Evolutionary conservation across 1,140 invertebrate species (phyloP).

Genomic region (Drosophila paulistorum): DNA sequence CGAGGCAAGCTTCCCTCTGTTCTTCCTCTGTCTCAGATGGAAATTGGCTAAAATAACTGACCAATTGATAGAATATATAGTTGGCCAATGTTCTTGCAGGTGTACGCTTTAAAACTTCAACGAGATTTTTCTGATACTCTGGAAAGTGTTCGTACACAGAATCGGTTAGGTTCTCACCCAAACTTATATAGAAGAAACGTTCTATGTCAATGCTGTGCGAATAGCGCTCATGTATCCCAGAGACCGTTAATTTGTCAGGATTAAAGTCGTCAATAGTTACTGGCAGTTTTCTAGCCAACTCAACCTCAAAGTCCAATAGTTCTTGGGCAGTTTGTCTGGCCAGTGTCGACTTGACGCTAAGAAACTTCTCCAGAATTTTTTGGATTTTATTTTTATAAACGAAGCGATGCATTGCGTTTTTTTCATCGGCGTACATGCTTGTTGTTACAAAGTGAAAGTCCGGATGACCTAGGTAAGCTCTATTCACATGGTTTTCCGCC

Average conservation of each 20-base stretch:
- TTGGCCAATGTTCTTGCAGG: slow-evolving; percentile 60
- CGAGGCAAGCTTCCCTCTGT: slow-evolving; percentile 37
- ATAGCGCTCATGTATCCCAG: slow-evolving; percentile 48
- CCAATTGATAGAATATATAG: slow-evolving; percentile 61
- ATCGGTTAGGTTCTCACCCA: slow-evolving; percentile 39
- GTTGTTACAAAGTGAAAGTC: slow-evolving; percentile 32
- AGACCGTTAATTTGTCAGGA: slow-evolving; percentile 34
- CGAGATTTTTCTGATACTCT: slow-evolving; percentile 54
- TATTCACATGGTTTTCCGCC: slow-evolving; percentile 51
- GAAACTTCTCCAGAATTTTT: slow-evolving; percentile 23
- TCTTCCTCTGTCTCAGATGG: slow-evolving; percentile 10
- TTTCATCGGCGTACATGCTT: slow-evolving; percentile 54
- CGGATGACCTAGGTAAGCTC: slow-evolving; percentile 51
- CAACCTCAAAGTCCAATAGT: slow-evolving; percentile 64
- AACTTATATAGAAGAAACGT: slow-evolving; percentile 35
- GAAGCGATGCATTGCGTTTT: slow-evolving; percentile 34
- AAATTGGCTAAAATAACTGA: slow-evolving; percentile 44
- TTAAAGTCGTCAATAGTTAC: slow-evolving; percentile 2
- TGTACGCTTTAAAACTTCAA: slow-evolving; percentile 43
- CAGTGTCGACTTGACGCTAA: slow-evolving; percentile 37
- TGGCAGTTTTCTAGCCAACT: slow-evolving; percentile 46
- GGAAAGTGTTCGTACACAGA: slow-evolving; percentile 53
- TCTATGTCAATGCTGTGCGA: slow-evolving; percentile 40
- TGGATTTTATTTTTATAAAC: slow-evolving; percentile 31
- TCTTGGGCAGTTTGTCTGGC: slow-evolving; percentile 50